Percentiles rank a stretch among this genome's conserved stretches.
Conservation (phyloP, 2,797 vertebrate species). For the Protosalanx chinensis region DNA sequence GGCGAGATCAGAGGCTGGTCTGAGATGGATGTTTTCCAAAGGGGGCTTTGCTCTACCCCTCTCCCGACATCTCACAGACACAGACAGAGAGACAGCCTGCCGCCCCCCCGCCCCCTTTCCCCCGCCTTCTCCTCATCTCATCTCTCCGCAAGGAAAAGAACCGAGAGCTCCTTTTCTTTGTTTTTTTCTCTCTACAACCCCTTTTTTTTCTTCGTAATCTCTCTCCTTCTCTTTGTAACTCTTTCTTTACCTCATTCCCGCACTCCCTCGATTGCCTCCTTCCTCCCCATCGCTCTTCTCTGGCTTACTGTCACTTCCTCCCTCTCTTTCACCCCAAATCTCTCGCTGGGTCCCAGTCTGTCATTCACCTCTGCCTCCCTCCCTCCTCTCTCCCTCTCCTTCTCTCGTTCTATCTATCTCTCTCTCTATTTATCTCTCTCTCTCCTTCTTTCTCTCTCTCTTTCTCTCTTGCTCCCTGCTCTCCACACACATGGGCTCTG, state of each 20-base stretch:
- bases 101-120: too few relatives aligned
- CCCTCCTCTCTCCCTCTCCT: too few relatives aligned
- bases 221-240: neutral
- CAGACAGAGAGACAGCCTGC: neutral
- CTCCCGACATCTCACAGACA: neutral
- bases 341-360: neutral
- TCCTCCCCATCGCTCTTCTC: neutral
- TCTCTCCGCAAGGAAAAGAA: neutral
- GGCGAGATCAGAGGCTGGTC: neutral
- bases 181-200: neutral
- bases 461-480: neutral
- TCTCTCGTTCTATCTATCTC: neutral
- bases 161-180: neutral
- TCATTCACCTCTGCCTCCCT: neutral
- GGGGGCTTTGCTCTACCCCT: slow-evolving; percentile 7
- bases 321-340: neutral
- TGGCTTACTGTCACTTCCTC: neutral
- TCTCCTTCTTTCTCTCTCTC: neutral
- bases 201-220: neutral
- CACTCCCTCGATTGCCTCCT: neutral
- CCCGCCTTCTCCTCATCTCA: neutral
- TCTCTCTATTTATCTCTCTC: neutral
- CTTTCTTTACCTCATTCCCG: too few relatives aligned
- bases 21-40: neutral
- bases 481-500: neutral